Conservation (phyloP, 53 echinoderm and acorn worm species). For the Holothuria leucospilota region DNA sequence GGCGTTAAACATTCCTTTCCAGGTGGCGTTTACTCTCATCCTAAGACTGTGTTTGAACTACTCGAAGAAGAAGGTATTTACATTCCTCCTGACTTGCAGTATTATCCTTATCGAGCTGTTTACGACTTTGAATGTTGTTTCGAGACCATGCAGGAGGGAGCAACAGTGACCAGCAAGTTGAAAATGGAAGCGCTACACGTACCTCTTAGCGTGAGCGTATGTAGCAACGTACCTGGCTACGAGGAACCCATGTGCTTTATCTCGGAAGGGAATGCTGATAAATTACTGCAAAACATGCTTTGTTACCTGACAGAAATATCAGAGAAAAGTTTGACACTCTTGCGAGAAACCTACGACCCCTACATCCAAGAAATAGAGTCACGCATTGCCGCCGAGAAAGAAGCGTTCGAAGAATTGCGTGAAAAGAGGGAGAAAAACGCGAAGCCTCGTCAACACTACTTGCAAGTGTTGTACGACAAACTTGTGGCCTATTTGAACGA, state of each 20-base stretch:
- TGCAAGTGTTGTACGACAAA: neutral
- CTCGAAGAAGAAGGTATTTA: too few species aligned
- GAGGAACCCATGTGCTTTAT: conserved; percentile 23
- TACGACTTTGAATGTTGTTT: too few species aligned
- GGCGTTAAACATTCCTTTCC: too few species aligned
- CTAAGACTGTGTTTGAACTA: too few species aligned
- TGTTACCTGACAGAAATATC: conserved; percentile 5
- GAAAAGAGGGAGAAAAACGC: neutral
- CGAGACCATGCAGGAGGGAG: too few species aligned
- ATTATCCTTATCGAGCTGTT: too few species aligned
- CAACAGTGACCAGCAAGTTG: too few species aligned
- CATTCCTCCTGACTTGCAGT: too few species aligned
- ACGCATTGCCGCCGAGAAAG: neutral
- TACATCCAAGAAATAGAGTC: neutral
- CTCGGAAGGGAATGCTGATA: neutral
- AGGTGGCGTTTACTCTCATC: too few species aligned
- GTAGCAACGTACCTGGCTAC: conserved; percentile 31
- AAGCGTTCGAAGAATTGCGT: neutral
- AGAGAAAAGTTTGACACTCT: neutral
- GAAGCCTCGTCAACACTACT: neutral
- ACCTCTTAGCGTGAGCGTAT: neutral
- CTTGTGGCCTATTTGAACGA: neutral
- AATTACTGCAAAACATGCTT: neutral
- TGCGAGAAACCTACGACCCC: neutral
- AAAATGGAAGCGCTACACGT: conserved; percentile 16